Conservation (phyloP, 1,140 invertebrate genomes). For the Drosophila murphyi region DNA sequence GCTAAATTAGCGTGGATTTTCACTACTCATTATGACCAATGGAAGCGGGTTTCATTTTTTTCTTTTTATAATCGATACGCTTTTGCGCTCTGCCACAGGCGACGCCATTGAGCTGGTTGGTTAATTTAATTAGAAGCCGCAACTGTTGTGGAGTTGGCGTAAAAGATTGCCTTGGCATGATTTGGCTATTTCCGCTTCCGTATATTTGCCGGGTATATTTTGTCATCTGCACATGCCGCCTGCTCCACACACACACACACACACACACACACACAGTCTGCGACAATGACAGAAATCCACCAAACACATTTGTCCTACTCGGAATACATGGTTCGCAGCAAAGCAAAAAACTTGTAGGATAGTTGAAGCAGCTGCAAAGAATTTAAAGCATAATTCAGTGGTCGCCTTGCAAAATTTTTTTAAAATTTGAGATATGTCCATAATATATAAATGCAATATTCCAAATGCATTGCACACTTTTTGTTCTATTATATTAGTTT, state of each 20-base stretch:
- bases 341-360: conserved; percentile 70
- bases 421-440: no score
- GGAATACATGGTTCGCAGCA: conserved; percentile 67
- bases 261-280: no score
- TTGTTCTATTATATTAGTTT: no score
- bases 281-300: conserved; percentile 14
- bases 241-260: neutral
- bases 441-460: no score
- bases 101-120: conserved; percentile 36
- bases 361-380: conserved; percentile 56
- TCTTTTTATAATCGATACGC: conserved; percentile 13
- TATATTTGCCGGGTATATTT: conserved; percentile 18
- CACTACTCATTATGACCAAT: conserved; percentile 55
- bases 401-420: no score
- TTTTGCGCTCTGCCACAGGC: conserved; percentile 11
- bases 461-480: no score
- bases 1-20: conserved; percentile 43
- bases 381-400: neutral
- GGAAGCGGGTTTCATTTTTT: neutral
- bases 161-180: conserved; percentile 71
- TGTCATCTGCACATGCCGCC: conserved; percentile 55
- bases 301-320: conserved; percentile 27
- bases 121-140: conserved; percentile 75
- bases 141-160: conserved; percentile 63
- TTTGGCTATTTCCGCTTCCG: conserved; percentile 52